Base-by-base conservation (phyloP, 2,797 vertebrate genomes). In the Zalophus californianus region DNA sequence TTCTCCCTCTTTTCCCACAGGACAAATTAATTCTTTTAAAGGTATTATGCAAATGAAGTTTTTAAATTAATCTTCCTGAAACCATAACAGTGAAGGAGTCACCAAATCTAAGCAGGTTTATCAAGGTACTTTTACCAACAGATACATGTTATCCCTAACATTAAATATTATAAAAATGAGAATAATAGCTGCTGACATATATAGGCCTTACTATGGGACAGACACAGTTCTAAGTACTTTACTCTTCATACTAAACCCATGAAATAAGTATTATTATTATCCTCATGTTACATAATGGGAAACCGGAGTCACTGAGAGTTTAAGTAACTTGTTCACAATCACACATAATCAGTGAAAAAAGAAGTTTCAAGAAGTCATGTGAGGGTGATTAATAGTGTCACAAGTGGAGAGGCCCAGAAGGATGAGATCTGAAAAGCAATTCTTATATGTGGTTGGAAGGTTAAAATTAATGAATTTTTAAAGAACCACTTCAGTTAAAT, bases 21-120 rank as follows among this genome's bases (percentile, higher is more conserved):
- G 44, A 78, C 62, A 84, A 64, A 96, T 92, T 68, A 93, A 96
- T 94, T 88, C 14, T n/a, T 91, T 82, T 91, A 75, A 92, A 70
- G 25, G 58, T 79, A 10, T 73, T 90, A 96, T 68, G 23, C 21
- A 92, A 75, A 73, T 80, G 5, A 64, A 58, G 9, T 72, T 72
- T 41, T 79, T 72, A 58, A 79, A 66, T 73, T 89, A 95, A 80
- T 41, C 44, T 92, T 92, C 89, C 27, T 95, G 50, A 92, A 96
- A 80, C 20, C 27, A 13, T 90, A 56, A 54, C 32, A 85, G 32
- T 52, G 35, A 73, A 58, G 32, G 32, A 73, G 48, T 94, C 41
- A 27, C 27, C 60, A 89, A 85, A 16, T 80, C 48, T 21, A 58
- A 92, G 64, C 12, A 58, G 13, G 20, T 64, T 83, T 88, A 60